A percentile compares a stretch with the other conserved stretches of the same genome.
Evolutionary conservation across 2,113 vertebrate species (phyloP).

Genomic region (Todiramphus chloris): DNA sequence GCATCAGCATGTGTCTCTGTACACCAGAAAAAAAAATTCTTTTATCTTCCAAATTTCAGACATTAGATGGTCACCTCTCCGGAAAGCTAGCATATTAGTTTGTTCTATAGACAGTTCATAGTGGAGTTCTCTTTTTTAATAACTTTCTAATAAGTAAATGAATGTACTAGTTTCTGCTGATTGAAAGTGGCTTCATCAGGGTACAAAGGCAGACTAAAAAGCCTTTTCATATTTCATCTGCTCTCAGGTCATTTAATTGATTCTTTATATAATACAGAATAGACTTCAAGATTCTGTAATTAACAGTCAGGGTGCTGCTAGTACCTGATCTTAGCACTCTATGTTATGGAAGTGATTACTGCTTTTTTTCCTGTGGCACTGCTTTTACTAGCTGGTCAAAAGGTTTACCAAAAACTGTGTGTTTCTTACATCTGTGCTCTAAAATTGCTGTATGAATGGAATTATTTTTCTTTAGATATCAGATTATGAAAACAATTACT

Average conservation of each 20-base stretch:
- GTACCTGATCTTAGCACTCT: neutral
- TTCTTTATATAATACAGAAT: slow-evolving; percentile 22
- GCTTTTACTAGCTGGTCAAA: neutral
- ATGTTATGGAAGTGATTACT: neutral
- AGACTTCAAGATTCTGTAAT: slow-evolving; percentile 42
- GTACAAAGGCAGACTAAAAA: slow-evolving; percentile 35
- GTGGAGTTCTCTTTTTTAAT: neutral
- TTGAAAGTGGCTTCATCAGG: slow-evolving; percentile 4
- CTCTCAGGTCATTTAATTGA: slow-evolving; percentile 35
- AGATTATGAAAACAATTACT: neutral
- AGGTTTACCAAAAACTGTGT: neutral
- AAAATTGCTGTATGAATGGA: neutral
- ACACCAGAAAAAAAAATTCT: neutral
- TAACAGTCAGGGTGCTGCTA: neutral
- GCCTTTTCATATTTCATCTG: slow-evolving; percentile 42
- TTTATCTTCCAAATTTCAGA: neutral
- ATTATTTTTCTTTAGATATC: neutral
- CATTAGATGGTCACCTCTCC: neutral
- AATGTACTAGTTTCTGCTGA: neutral
- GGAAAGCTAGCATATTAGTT: slow-evolving; percentile 10
- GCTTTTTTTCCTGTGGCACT: neutral
- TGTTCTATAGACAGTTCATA: neutral
- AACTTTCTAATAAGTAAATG: slow-evolving; percentile 35
- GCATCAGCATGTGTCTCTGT: neutral
- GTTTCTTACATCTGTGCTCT: neutral